Evolutionary conservation across 2,797 vertebrate genomes (phyloP).

Genomic region (Schizopygopsis pylzovi): DNA sequence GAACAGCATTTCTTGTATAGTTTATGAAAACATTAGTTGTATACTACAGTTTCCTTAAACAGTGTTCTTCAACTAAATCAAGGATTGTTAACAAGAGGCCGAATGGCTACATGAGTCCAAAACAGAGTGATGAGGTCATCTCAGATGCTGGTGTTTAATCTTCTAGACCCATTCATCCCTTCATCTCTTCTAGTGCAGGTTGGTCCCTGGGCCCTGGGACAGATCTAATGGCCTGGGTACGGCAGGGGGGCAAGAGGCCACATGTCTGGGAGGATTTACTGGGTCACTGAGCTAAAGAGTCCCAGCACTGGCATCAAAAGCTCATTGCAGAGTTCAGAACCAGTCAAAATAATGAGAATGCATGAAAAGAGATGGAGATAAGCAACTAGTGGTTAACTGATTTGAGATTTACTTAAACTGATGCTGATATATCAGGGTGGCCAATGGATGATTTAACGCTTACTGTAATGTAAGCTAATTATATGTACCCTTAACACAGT

Average conservation of each 20-base stretch:
- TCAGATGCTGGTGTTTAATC: slow-evolving; percentile 17
- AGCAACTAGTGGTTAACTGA: background rate
- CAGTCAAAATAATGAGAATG: slow-evolving; percentile 8
- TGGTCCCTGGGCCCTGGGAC: slow-evolving; percentile 15
- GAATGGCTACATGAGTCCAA: background rate
- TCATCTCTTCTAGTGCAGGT: slow-evolving; percentile 28
- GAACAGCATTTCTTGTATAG: background rate
- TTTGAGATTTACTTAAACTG: background rate
- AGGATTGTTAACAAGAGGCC: background rate
- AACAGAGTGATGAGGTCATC: slow-evolving; percentile 23
- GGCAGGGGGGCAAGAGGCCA: slow-evolving; percentile 39
- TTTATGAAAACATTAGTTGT: background rate
- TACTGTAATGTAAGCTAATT: background rate
- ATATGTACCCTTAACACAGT: background rate
- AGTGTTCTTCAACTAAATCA: background rate
- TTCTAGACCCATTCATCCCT: slow-evolving; percentile 8
- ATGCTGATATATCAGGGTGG: background rate
- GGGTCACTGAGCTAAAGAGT: slow-evolving; percentile 60
- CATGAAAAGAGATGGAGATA: slow-evolving; percentile 18
- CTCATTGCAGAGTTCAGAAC: slow-evolving; percentile 3
- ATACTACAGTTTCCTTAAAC: background rate
- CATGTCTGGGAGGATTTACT: slow-evolving; percentile 45
- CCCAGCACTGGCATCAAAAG: slow-evolving; percentile 28
- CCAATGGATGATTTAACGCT: background rate
- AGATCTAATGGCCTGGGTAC: slow-evolving; percentile 37